Evolutionary conservation across 2,113 vertebrate genomes (phyloP).

Genomic region (Isichthys henryi): DNA sequence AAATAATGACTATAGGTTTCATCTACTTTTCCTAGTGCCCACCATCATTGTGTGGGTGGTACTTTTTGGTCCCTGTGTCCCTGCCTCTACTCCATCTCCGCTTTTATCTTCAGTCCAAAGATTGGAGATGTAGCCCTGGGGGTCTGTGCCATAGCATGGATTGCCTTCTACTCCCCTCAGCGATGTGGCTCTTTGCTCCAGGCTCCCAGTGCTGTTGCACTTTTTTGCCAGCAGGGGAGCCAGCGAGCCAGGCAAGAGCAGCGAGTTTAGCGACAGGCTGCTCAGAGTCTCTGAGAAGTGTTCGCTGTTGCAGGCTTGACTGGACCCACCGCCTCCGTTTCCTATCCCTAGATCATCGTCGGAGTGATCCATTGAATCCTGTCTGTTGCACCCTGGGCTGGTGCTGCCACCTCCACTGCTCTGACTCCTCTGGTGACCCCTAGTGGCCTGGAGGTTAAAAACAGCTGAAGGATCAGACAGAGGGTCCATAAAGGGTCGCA

Average conservation of each 20-base stretch:
- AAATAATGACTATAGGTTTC: conserved; percentile 45
- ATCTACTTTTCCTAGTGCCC: conserved; percentile 63
- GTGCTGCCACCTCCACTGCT: conserved; percentile 82
- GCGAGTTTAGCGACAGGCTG: conserved; percentile 86
- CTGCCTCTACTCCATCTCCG: conserved; percentile 36
- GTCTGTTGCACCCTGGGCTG: conserved; percentile 77
- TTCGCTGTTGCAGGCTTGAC: conserved; percentile 77
- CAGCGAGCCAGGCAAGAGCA: conserved; percentile 69
- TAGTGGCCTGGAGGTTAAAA: conserved; percentile 69
- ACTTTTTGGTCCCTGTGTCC: conserved; percentile 48
- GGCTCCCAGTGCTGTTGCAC: conserved; percentile 87
- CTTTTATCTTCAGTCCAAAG: conserved; percentile 47
- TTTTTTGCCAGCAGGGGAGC: conserved; percentile 66
- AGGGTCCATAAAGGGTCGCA: conserved; percentile 47
- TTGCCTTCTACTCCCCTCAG: conserved; percentile 35
- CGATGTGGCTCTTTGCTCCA: conserved; percentile 58
- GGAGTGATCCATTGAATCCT: conserved; percentile 85
- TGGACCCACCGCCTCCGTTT: conserved; percentile 57
- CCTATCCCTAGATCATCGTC: conserved; percentile 77
- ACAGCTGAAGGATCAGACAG: conserved; percentile 44
- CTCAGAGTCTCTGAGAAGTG: conserved; percentile 83
- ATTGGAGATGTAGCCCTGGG: conserved; percentile 54
- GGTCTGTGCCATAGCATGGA: conserved; percentile 45
- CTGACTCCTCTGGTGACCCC: conserved; percentile 84
- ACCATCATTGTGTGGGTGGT: conserved; percentile 58